Conservation (phyloP, 2,888 invertebrate genomes). For the Luperina nickerlii region DNA sequence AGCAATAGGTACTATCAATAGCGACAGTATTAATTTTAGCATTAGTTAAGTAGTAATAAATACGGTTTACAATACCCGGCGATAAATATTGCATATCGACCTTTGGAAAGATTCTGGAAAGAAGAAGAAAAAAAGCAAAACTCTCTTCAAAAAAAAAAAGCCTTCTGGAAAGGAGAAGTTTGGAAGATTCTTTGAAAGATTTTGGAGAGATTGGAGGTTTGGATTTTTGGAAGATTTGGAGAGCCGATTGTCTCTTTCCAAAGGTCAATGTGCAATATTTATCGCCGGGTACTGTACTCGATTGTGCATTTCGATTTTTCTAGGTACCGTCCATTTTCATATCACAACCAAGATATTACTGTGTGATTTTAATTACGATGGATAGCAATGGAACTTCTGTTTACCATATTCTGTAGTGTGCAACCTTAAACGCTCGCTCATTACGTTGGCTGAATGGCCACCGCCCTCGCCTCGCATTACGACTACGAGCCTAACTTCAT, state of each 20-base stretch:
- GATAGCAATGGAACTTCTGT: constrained; percentile 27
- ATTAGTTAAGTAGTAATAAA: background rate
- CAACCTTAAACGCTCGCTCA: constrained; percentile 53
- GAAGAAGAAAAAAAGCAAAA: too few relatives aligned
- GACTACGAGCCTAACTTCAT: constrained; percentile 59
- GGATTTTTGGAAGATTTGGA: too few relatives aligned
- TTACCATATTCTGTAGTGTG: background rate
- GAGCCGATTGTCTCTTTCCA: too few relatives aligned
- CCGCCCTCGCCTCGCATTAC: constrained; percentile 55
- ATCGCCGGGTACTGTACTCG: too few relatives aligned
- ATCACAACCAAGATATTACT: background rate
- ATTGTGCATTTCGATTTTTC: background rate
- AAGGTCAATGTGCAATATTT: too few relatives aligned
- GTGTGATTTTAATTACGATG: background rate
- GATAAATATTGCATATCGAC: too few relatives aligned
- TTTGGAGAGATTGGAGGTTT: too few relatives aligned
- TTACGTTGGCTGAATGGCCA: constrained; percentile 56
- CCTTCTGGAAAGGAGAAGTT: too few relatives aligned
- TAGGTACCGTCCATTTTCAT: background rate
- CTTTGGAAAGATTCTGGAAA: too few relatives aligned
- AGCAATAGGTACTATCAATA: background rate
- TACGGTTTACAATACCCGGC: too few relatives aligned
- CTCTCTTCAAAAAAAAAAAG: too few relatives aligned
- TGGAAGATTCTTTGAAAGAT: too few relatives aligned
- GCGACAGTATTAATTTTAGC: background rate